Conservation (phyloP, 2,113 vertebrate genomes). For the Argyrosomus japonicus region DNA sequence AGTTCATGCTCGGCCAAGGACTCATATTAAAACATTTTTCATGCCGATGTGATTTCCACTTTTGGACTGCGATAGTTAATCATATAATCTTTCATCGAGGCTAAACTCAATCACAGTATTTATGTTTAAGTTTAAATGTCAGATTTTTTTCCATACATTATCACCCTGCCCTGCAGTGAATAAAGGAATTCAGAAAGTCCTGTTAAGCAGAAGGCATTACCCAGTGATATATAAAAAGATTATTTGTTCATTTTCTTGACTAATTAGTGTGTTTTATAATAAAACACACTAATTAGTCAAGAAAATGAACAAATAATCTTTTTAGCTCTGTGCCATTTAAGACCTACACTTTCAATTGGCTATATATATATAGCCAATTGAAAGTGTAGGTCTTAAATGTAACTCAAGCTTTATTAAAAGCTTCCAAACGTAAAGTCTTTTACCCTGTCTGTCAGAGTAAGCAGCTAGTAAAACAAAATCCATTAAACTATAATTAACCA, state of each 20-base stretch:
- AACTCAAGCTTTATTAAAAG: not conserved
- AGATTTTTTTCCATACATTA: not conserved
- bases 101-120: slow-evolving; percentile 14
- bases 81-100: slow-evolving; percentile 14
- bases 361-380: too few relatives aligned
- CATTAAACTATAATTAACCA: not conserved
- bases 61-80: not conserved
- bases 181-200: not conserved
- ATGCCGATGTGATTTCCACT: not conserved
- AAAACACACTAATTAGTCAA: too few relatives aligned
- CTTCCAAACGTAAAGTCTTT: not conserved
- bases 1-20: not conserved
- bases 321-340: too few relatives aligned
- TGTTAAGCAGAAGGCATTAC: not conserved
- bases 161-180: not conserved
- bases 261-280: too few relatives aligned
- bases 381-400: not conserved
- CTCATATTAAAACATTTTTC: not conserved
- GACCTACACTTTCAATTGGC: not conserved
- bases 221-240: not conserved
- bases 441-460: not conserved
- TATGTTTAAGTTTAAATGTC: not conserved
- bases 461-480: not conserved
- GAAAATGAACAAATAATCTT: too few relatives aligned
- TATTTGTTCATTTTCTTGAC: too few relatives aligned